phyloP scores from a whole-genome alignment of 2,113 vertebrate species.

The Phyllopteryx taeniolatus region DNA sequence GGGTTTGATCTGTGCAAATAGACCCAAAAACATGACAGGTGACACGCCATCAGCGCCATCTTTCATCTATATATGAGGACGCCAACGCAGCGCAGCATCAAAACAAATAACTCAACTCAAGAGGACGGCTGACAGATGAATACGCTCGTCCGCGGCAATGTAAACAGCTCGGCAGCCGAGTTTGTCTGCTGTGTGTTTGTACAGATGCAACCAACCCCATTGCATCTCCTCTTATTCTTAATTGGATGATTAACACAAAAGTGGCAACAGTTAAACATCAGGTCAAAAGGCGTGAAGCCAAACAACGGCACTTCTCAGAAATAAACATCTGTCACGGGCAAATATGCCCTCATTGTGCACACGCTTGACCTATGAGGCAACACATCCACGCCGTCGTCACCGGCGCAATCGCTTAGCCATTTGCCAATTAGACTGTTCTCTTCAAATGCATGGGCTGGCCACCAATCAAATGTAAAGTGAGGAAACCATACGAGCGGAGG shows the following conservation, averaged over 20 bases:
- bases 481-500: slow-evolving; percentile 22
- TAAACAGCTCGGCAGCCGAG: slow-evolving; percentile 18
- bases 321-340: not conserved
- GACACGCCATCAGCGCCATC: slow-evolving; percentile 30
- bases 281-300: not conserved
- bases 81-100: slow-evolving; percentile 20
- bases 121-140: slow-evolving; percentile 22
- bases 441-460: slow-evolving; percentile 32
- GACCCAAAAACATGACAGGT: slow-evolving; percentile 44
- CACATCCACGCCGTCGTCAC: slow-evolving; percentile 21
- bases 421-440: slow-evolving; percentile 50
- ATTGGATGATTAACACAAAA: slow-evolving; percentile 1
- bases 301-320: not conserved
- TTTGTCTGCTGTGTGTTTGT: not conserved
- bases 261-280: slow-evolving; percentile 10
- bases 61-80: slow-evolving; percentile 49
- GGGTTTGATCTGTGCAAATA: slow-evolving; percentile 36
- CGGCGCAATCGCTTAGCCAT: slow-evolving; percentile 48
- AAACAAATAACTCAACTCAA: slow-evolving; percentile 41
- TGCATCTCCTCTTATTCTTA: not conserved
- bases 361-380: slow-evolving; percentile 20
- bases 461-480: slow-evolving; percentile 50
- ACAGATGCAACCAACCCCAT: not conserved
- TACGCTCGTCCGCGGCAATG: slow-evolving; percentile 31
- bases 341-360: slow-evolving; percentile 9